A percentile compares a stretch with the other conserved stretches of the same genome.
These are phyloP conservation scores for Pelecanoides urinatrix DNA, from an alignment of 2,113 vertebrate species.

Conservation along the genomic window DNA sequence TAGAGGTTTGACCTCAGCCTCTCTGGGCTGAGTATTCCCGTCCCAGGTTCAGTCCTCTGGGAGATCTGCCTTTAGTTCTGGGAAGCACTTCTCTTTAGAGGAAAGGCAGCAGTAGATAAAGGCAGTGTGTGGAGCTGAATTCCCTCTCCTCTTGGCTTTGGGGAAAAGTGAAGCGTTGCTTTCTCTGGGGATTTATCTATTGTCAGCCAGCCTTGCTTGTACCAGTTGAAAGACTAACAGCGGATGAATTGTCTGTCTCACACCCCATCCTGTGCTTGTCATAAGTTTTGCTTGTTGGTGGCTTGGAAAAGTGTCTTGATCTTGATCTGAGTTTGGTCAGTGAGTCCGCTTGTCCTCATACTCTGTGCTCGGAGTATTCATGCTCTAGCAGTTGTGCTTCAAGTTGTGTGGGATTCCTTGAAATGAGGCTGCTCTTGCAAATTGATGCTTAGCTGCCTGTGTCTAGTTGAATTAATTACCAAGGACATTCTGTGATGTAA, in stretches of 20 bases:
- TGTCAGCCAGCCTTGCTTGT: background rate
- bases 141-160: background rate
- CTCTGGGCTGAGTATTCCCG: background rate
- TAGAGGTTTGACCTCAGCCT: background rate
- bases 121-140: background rate
- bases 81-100: background rate
- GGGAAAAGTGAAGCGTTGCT: accelerated
- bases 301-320: background rate
- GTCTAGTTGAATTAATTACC: background rate
- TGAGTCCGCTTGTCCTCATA: background rate
- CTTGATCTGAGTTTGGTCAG: background rate
- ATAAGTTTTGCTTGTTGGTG: background rate
- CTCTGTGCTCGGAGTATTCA: background rate
- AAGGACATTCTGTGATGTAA: background rate
- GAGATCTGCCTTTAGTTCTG: background rate
- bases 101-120: background rate
- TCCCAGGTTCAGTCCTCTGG: background rate
- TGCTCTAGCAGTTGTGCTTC: background rate
- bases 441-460: background rate
- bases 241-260: background rate
- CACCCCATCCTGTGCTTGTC: background rate
- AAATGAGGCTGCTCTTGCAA: background rate
- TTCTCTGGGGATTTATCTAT: background rate
- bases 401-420: background rate
- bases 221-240: background rate